These are phyloP conservation scores for Varecia variegata DNA, from an alignment of 2,797 vertebrate species.

Conservation along the genomic window DNA sequence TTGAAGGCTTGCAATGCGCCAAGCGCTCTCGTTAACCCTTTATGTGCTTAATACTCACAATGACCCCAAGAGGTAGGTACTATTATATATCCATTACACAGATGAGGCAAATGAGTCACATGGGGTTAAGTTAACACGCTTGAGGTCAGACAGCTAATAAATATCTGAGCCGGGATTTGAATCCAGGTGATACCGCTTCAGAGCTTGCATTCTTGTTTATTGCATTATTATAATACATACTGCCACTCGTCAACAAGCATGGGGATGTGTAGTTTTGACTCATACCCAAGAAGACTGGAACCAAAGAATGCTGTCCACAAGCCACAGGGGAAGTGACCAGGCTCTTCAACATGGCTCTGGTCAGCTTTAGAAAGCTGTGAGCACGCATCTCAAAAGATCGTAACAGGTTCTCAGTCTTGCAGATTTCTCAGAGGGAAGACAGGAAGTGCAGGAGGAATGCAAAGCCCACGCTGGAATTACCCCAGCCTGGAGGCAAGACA, in stretches of 20 bases:
- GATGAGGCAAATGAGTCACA: neutral
- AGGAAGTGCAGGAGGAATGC: neutral
- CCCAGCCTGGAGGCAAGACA: neutral
- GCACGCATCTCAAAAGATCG: neutral
- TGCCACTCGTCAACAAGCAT: neutral
- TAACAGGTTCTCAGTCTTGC: neutral
- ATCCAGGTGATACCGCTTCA: neutral
- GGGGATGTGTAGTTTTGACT: neutral
- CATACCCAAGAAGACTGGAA: neutral
- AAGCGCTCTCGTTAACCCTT: neutral
- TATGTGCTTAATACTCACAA: neutral
- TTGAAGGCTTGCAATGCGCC: neutral
- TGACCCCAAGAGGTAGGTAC: neutral
- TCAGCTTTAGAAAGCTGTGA: neutral
- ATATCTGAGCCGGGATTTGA: neutral
- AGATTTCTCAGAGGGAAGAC: neutral
- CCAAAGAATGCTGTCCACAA: neutral
- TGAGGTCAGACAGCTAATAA: neutral
- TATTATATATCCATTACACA: neutral
- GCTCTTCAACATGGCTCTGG: neutral
- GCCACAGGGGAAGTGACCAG: neutral
- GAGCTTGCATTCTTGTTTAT: neutral
- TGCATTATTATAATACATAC: neutral
- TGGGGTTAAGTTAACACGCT: neutral
- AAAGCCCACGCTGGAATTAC: neutral